A percentile compares a stretch with the other conserved stretches of the same genome.
Conservation (phyloP, 2,797 vertebrate species). For the Taenioides sp. region DNA sequence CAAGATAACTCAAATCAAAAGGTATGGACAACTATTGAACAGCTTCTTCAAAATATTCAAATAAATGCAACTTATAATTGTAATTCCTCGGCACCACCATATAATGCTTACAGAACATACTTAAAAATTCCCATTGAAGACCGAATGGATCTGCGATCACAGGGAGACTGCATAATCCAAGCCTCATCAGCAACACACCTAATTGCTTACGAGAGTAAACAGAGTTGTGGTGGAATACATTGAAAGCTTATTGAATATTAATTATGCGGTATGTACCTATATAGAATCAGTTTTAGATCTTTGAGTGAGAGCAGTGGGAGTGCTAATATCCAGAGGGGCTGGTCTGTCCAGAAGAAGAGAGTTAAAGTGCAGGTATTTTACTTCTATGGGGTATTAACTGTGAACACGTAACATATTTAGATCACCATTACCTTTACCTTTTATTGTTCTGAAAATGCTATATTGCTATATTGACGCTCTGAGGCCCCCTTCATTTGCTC, state of each 20-base stretch:
- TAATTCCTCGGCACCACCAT: not conserved
- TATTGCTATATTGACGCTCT: too few relatives aligned
- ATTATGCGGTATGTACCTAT: not conserved
- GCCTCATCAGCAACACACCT: not conserved
- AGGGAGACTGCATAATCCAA: not conserved
- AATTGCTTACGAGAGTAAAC: not conserved
- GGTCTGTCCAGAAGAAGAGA: not conserved
- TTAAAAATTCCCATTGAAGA: conserved; percentile 5
- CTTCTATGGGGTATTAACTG: too few relatives aligned
- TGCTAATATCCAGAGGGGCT: not conserved
- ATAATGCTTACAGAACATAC: not conserved
- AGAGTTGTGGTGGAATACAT: not conserved
- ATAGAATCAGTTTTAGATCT: not conserved
- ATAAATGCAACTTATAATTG: not conserved
- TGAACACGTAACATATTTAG: too few relatives aligned
- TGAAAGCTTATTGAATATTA: not conserved
- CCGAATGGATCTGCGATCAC: not conserved
- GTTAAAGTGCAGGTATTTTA: too few relatives aligned
- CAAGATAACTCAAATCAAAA: too few relatives aligned
- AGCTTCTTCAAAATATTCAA: not conserved
- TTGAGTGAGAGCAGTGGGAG: not conserved
- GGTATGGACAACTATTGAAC: not conserved
- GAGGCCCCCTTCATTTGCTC: too few relatives aligned
- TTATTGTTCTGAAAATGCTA: too few relatives aligned
- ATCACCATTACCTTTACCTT: too few relatives aligned